Conservation (phyloP, 2,797 vertebrate genomes). For the Picus viridis region DNA sequence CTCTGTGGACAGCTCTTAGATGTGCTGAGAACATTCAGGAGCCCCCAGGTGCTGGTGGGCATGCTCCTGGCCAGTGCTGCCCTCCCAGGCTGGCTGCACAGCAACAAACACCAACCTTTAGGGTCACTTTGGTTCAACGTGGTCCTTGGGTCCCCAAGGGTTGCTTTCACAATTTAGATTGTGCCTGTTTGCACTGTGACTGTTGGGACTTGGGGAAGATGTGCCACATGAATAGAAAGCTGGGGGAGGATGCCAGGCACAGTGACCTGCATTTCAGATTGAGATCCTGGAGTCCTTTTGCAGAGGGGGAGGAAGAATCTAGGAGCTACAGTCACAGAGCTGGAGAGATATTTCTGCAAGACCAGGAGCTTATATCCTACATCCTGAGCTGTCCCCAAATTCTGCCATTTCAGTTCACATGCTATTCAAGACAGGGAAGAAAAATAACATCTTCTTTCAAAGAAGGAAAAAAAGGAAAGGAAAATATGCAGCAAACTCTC, state of each 20-base stretch:
- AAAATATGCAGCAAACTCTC: slow-evolving; percentile 64
- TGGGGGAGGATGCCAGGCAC: background rate
- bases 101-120: background rate
- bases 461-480: background rate
- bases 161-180: background rate
- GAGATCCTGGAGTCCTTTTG: background rate
- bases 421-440: background rate
- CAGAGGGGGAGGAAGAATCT: background rate
- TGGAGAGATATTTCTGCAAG: background rate
- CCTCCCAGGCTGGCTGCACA: background rate
- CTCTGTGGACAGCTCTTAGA: fast-evolving
- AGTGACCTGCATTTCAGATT: background rate
- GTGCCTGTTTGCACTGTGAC: background rate
- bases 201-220: background rate
- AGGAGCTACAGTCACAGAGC: background rate
- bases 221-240: background rate
- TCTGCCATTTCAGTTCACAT: background rate
- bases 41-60: background rate
- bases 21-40: fast-evolving
- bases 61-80: background rate
- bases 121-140: background rate
- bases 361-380: background rate
- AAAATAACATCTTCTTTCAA: slow-evolving; percentile 52
- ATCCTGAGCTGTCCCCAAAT: background rate
- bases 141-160: background rate